Percentiles rank a stretch among this genome's conserved stretches.
phyloP scores from a whole-genome alignment of 64 coral and sea anemone species.

The Montipora cactus region DNA sequence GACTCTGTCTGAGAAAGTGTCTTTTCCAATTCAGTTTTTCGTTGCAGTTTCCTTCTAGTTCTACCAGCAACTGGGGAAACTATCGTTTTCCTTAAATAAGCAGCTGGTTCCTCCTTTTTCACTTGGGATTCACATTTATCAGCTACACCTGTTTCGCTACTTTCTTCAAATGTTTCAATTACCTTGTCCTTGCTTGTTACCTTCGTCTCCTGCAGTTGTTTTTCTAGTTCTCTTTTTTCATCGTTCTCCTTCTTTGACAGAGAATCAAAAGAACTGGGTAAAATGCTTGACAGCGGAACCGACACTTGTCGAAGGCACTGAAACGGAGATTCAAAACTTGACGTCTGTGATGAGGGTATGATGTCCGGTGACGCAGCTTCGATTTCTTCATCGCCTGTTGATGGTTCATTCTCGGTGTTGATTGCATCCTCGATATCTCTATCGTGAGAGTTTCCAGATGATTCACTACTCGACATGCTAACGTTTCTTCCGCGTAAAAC shows the following conservation, averaged over 20 bases:
- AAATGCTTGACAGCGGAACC: conserved; percentile 29
- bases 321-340: conserved; percentile 62
- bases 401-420: background rate
- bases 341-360: conserved; percentile 85
- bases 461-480: background rate
- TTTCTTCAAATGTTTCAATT: background rate
- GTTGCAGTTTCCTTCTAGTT: conserved; percentile 73
- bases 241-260: background rate
- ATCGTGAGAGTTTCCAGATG: background rate
- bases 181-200: background rate
- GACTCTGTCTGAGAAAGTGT: background rate
- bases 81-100: background rate
- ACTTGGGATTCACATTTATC: background rate
- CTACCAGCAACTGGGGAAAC: conserved; percentile 83
- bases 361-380: conserved; percentile 83
- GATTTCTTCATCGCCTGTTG: background rate
- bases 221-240: background rate
- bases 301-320: conserved; percentile 73
- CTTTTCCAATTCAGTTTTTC: conserved; percentile 12
- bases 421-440: background rate
- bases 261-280: conserved; percentile 3
- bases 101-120: background rate
- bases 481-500: background rate
- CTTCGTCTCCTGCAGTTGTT: background rate
- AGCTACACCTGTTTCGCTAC: background rate